phyloP scores from a whole-genome alignment of 2,113 vertebrate species.

The Megaceryle torquata region DNA sequence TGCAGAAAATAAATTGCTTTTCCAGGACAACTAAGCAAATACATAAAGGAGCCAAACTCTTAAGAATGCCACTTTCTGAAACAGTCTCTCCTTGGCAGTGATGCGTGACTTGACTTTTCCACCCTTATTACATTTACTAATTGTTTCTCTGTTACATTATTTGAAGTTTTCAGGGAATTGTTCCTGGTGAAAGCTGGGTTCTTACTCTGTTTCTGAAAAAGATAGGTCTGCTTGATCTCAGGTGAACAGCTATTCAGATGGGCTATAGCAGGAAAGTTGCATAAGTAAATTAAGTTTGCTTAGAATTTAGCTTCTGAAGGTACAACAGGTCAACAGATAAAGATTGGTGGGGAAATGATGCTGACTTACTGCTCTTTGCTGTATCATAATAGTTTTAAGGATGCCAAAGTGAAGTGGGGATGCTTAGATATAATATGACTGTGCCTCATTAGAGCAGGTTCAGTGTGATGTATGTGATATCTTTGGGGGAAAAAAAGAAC shows the following conservation, averaged over 20 bases:
- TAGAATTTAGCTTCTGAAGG: neutral
- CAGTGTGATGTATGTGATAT: neutral
- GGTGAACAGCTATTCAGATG: neutral
- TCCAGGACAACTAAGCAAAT: neutral
- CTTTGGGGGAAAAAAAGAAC: neutral
- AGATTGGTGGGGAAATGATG: neutral
- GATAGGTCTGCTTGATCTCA: neutral
- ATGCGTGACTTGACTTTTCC: neutral
- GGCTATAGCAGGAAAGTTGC: neutral
- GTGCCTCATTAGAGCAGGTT: constrained; percentile 9
- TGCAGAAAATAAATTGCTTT: neutral
- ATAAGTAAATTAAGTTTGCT: neutral
- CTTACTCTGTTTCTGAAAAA: neutral
- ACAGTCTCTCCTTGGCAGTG: neutral
- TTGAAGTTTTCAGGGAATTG: neutral
- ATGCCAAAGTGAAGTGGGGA: neutral
- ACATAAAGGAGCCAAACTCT: neutral
- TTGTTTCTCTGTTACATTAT: neutral
- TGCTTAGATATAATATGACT: neutral
- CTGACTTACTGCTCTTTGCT: neutral
- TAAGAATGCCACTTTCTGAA: neutral
- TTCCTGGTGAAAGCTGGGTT: neutral
- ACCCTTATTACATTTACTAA: neutral
- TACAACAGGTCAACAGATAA: constrained; percentile 2
- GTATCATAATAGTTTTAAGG: neutral